A percentile compares a stretch with the other conserved stretches of the same genome.
These are phyloP conservation scores for Drosophila meridionalis DNA, from an alignment of 2,888 invertebrate species.

Conservation along the genomic window DNA sequence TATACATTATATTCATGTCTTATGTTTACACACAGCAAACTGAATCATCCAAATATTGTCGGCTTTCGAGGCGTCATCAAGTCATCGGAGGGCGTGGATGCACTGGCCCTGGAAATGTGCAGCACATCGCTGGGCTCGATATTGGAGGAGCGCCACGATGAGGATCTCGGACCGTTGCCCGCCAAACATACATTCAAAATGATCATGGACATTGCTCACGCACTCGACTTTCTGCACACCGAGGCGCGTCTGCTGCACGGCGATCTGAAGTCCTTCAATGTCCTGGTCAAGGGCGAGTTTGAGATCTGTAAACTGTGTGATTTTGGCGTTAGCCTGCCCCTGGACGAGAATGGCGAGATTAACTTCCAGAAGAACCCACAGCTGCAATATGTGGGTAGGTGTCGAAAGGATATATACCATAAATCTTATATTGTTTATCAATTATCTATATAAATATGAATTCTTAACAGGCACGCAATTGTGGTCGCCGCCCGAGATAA, in stretches of 20 bases:
- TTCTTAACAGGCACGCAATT: slow-evolving; percentile 88
- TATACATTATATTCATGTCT: neutral
- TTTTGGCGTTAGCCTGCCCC: slow-evolving; percentile 92
- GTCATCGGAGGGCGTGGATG: slow-evolving; percentile 84
- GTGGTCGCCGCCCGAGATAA: slow-evolving; percentile 93
- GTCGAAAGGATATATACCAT: neutral
- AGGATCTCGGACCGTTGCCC: slow-evolving; percentile 87
- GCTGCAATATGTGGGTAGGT: slow-evolving; percentile 87
- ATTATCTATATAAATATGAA: neutral
- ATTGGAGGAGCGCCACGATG: slow-evolving; percentile 89
- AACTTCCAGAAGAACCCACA: slow-evolving; percentile 86
- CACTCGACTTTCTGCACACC: slow-evolving; percentile 91
- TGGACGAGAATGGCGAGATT: slow-evolving; percentile 88
- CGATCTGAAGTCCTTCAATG: slow-evolving; percentile 93
- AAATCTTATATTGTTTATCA: neutral
- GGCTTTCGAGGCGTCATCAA: slow-evolving; percentile 88
- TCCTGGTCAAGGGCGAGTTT: slow-evolving; percentile 91
- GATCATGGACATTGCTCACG: slow-evolving; percentile 88
- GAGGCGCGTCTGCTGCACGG: slow-evolving; percentile 90
- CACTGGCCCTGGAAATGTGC: slow-evolving; percentile 93
- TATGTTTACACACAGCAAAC: slow-evolving; percentile 76
- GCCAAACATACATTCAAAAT: slow-evolving; percentile 89
- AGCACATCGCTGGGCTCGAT: slow-evolving; percentile 90
- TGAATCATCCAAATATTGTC: slow-evolving; percentile 93
- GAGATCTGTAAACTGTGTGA: slow-evolving; percentile 92